A percentile compares a stretch with the other conserved stretches of the same genome.
Evolutionary conservation across 2,113 vertebrate species (phyloP).

Genomic region (Atherinomorus stipes): DNA sequence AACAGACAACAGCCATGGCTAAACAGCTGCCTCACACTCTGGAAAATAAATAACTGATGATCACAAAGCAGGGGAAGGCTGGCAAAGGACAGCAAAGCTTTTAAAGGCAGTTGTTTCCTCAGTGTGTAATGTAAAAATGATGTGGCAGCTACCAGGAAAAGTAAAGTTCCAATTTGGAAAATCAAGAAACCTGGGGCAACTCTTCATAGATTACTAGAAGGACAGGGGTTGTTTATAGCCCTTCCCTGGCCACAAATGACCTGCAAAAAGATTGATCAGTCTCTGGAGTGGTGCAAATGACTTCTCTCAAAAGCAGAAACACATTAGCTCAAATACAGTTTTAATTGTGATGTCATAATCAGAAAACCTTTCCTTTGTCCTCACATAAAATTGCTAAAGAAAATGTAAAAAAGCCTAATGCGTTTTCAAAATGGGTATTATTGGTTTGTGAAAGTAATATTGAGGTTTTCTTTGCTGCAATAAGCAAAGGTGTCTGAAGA

Average conservation of each 20-base stretch:
- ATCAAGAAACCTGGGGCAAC: neutral
- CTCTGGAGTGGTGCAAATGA: neutral
- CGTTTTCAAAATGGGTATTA: no score
- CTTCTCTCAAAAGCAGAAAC: neutral
- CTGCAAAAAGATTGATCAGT: neutral
- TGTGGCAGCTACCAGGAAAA: neutral
- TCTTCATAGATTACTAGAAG: neutral
- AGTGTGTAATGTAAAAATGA: neutral
- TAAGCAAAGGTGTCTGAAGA: neutral
- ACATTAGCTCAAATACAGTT: neutral
- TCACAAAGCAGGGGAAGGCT: constrained; percentile 5
- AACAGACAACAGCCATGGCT: neutral
- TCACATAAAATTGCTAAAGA: no score
- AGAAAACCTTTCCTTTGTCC: neutral
- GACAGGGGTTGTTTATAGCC: neutral
- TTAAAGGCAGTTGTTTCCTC: neutral
- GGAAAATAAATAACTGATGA: constrained; percentile 4
- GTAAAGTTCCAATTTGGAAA: neutral
- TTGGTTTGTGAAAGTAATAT: no score
- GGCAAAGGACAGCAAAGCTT: neutral
- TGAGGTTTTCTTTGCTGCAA: no score
- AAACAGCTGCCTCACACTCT: neutral
- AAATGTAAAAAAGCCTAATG: no score
- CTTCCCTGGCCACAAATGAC: neutral
- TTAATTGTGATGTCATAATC: neutral